phyloP scores from a whole-genome alignment of 2,888 invertebrate species.

The Leucoptera coffeella region DNA sequence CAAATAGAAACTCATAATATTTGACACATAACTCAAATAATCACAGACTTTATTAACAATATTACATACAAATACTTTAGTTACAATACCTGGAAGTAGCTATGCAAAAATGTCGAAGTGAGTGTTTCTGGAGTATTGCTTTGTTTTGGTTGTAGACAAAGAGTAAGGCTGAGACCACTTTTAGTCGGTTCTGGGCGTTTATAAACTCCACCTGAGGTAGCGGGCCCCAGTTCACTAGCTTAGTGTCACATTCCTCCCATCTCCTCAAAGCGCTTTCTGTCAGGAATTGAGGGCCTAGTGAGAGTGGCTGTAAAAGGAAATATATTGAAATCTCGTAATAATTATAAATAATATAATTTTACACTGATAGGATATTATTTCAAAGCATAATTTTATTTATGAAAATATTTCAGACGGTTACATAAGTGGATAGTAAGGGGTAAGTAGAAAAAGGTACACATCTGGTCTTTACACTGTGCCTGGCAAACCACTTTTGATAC shows the following conservation, averaged over 20 bases:
- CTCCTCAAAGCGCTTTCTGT: constrained; percentile 80
- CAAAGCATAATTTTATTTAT: too few species aligned
- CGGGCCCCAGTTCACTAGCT: constrained; percentile 87
- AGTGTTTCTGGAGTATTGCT: constrained; percentile 70
- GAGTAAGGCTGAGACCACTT: constrained; percentile 83
- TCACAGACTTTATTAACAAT: not conserved
- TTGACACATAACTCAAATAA: too few species aligned
- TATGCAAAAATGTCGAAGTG: constrained; percentile 74
- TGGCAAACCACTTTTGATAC: too few species aligned
- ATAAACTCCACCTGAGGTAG: constrained; percentile 82
- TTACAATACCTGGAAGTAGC: constrained; percentile 74
- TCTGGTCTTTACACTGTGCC: too few species aligned
- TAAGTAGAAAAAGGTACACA: too few species aligned
- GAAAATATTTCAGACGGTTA: too few species aligned
- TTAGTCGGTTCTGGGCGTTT: constrained; percentile 85
- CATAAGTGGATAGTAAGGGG: too few species aligned
- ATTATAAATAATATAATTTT: too few species aligned
- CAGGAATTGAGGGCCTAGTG: constrained; percentile 68
- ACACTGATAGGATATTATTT: too few species aligned
- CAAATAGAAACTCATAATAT: too few species aligned
- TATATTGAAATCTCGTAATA: too few species aligned
- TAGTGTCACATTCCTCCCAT: constrained; percentile 85
- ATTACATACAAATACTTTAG: constrained; percentile 1
- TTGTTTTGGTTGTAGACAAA: constrained; percentile 86
- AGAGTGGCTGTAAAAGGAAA: constrained; percentile 56